Conservation (phyloP, 2,113 vertebrate genomes). For the Microtus ochrogaster region DNA sequence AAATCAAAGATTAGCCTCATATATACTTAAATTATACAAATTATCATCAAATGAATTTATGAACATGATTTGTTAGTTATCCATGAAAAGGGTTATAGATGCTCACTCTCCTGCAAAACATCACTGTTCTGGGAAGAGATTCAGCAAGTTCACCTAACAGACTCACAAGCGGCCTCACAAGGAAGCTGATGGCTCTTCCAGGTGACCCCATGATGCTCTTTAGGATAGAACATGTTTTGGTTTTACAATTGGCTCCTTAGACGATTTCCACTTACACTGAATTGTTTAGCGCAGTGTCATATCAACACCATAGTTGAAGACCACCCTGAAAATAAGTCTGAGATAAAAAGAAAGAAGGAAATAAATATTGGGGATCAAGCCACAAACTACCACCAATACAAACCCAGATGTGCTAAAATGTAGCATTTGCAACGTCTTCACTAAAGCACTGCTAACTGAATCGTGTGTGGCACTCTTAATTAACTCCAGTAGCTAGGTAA, state of each 20-base stretch:
- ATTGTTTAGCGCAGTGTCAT: neutral
- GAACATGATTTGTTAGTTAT: neutral
- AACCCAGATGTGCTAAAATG: neutral
- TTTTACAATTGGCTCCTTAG: slow-evolving; percentile 31
- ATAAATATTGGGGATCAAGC: neutral
- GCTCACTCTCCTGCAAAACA: neutral
- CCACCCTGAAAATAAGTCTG: neutral
- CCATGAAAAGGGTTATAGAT: slow-evolving; percentile 3
- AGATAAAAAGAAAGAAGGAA: slow-evolving; percentile 35
- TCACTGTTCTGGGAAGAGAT: neutral
- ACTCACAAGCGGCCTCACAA: neutral
- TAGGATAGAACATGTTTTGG: neutral
- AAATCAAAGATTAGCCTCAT: neutral
- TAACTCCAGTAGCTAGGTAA: neutral
- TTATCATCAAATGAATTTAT: neutral
- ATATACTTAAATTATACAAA: neutral
- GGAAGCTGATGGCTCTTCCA: neutral
- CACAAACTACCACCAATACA: neutral
- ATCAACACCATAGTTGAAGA: neutral
- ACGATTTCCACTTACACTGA: neutral
- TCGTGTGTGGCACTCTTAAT: neutral
- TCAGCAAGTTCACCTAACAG: neutral
- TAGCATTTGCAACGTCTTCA: neutral
- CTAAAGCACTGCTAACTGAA: neutral
- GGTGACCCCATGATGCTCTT: neutral